phyloP scores from a whole-genome alignment of 2,888 invertebrate genomes.

The Archips crataeganus region DNA sequence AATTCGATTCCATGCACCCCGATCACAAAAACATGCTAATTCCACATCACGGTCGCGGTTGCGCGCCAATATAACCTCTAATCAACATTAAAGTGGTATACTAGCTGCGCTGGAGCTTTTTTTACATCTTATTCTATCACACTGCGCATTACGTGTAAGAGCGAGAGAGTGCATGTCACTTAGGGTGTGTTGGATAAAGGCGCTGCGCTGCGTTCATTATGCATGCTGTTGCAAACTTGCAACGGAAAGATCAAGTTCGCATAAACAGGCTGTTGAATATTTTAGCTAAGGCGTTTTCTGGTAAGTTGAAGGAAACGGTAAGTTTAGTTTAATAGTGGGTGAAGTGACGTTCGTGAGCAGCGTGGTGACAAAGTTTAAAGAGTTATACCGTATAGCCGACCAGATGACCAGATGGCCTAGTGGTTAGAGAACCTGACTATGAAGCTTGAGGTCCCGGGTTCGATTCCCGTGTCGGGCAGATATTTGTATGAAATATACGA shows the following conservation, averaged over 20 bases:
- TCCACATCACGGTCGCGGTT: not conserved
- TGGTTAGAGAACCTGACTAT: too few species aligned
- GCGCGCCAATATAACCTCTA: not conserved
- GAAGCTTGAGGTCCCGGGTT: too few species aligned
- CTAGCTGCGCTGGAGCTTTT: not conserved
- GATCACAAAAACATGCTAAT: conserved; percentile 17
- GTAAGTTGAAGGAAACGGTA: not conserved
- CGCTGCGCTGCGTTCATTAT: conserved; percentile 13
- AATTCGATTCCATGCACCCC: conserved; percentile 6
- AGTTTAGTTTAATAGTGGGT: not conserved
- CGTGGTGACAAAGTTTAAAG: not conserved
- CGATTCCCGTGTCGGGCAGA: too few species aligned
- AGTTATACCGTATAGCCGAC: not conserved
- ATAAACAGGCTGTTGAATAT: conserved; percentile 15
- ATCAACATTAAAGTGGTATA: not conserved
- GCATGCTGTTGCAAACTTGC: conserved; percentile 14
- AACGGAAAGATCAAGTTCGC: conserved; percentile 20
- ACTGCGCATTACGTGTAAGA: not conserved
- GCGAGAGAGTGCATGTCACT: not conserved
- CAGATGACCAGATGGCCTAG: too few species aligned
- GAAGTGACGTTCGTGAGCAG: not conserved
- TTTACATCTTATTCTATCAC: not conserved
- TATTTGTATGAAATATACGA: too few species aligned
- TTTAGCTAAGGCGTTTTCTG: not conserved
- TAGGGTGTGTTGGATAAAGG: not conserved